Evolutionary conservation across 53 echinoderm and acorn worm genomes (phyloP), one percentile per base, ranked within the genome.

Genomic region (Zoroaster sp.): DNA sequence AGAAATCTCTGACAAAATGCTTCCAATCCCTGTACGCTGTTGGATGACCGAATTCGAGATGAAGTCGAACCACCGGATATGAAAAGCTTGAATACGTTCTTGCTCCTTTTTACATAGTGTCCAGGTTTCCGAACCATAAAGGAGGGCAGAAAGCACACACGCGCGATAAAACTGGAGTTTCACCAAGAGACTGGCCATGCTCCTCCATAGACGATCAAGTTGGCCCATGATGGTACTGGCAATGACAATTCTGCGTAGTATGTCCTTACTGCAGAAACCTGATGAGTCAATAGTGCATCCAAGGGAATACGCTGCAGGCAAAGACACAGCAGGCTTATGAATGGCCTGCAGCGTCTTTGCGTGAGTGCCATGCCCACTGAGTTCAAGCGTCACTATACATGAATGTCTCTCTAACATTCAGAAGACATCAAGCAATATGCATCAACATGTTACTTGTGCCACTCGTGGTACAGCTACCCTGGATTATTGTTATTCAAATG

Each of bases 51-150:
- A 21, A 33, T 69, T 69, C 3, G 72, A 72, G 36, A 72, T 37
- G 72, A 73, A 73, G 40, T 73, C 40, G 15, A 41, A 39, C 73
- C 73, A 73, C 40, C 42, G 0, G 1, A 70, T 40, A 3, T 41
- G 40, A 39, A 73, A 41, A 21, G 41, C 73, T n/a, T 41, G n/a
- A 18, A 73, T 15, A n/a, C 73, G 42, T 1, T 41, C 20, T 73
- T 73, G 73, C 17, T 41, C 42, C 39, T 41, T 73, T n/a, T 73
- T 73, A 17, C 73, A 3, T 41, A 73, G 73, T 41, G 41, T 73
- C 73, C 73, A 73, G 40, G 73, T 72, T 72, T 72, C 72, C 8
- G 73, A 40, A 37, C 73, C 41, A 73, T 73, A 73, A 41, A 73
- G 73, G 39, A 72, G 72, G 72, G 39, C 39, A 39, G 73, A 42